These are phyloP conservation scores for Glossosoma conforme DNA, from an alignment of 1,140 invertebrate species.

Conservation along the genomic window DNA sequence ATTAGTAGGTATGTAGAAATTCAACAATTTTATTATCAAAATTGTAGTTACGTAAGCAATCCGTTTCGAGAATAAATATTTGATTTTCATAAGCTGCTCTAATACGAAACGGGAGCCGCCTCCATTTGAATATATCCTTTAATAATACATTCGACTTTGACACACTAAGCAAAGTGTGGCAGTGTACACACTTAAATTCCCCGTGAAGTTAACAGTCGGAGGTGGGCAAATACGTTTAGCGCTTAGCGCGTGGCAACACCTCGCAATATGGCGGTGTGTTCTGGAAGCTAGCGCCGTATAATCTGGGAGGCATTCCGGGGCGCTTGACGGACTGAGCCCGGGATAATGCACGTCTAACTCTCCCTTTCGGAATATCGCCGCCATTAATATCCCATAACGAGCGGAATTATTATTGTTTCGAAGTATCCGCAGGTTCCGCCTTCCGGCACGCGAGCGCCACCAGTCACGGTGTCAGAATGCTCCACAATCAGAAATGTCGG, in stretches of 20 bases:
- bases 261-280: conserved; percentile 3
- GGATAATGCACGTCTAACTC: conserved; percentile 15
- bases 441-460: background rate
- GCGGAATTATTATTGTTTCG: background rate
- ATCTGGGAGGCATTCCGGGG: conserved; percentile 11
- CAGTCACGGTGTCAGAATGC: background rate
- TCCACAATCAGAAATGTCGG: too few species aligned
- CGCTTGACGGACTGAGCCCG: conserved; percentile 21
- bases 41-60: too few species aligned
- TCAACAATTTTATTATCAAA: too few species aligned
- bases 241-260: conserved; percentile 2
- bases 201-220: background rate
- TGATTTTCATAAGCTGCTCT: too few species aligned
- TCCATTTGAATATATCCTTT: too few species aligned
- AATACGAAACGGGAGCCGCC: too few species aligned
- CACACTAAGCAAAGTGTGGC: background rate
- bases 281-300: conserved; percentile 7
- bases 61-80: too few species aligned
- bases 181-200: background rate
- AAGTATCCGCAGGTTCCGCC: background rate
- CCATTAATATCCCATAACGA: conserved; percentile 1
- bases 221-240: conserved; percentile 18
- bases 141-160: too few species aligned
- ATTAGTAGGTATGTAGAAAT: too few species aligned
- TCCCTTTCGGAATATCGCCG: background rate